Base-by-base conservation (phyloP, 2,797 vertebrate genomes). In the Cheirogaleus major region DNA sequence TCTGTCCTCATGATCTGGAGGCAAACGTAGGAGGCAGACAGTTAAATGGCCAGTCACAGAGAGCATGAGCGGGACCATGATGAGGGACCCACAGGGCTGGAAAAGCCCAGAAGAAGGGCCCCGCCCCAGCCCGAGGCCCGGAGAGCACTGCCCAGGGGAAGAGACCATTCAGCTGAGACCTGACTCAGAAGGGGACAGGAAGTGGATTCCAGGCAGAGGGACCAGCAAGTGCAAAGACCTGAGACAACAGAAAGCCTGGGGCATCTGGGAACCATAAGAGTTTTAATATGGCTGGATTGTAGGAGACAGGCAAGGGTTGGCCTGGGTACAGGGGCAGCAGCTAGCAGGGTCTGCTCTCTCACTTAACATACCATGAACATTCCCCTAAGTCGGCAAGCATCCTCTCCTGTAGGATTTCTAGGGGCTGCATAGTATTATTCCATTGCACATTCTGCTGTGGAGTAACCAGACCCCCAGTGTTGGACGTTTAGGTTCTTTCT, bases 21-120 rank as follows among this genome's bases (percentile, higher is more conserved):
- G 57, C 87, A 69, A 12, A 32, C 2, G 10, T 14, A 55, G 23
- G 76, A 69, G 15, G n/a, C 30, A 59, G 92, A n/a, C 3, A 11
- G 48, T 55, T 38, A 20, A 55, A 22, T 4, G 30, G 38, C 43
- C 41, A 43, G 41, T 50, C 59, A 41, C 15, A 5, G 48, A 67
- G n/a, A 80, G n/a, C 15, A 23, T 87, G 75, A 43, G 18, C 0
- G 2, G 0, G 4, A 52, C 35, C 1, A 0, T 0, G 25, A 57
- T 4, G 4, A 32, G 32, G 70, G 50, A 13, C 20, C 30, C 76
- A 5, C 4, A 13, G 57, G 43, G 6, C 89, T 35, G 23, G 2
- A 3, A 79, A 70, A 10, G 4, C 35, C 50, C 41, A n/a, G 25
- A 48, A 38, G 30, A 14, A 45, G 30, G 95, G 38, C 7, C 45